Percentiles rank a stretch among this genome's conserved stretches.
These are phyloP conservation scores for Nomada flava DNA, from an alignment of 2,888 invertebrate species.

Conservation along the genomic window DNA sequence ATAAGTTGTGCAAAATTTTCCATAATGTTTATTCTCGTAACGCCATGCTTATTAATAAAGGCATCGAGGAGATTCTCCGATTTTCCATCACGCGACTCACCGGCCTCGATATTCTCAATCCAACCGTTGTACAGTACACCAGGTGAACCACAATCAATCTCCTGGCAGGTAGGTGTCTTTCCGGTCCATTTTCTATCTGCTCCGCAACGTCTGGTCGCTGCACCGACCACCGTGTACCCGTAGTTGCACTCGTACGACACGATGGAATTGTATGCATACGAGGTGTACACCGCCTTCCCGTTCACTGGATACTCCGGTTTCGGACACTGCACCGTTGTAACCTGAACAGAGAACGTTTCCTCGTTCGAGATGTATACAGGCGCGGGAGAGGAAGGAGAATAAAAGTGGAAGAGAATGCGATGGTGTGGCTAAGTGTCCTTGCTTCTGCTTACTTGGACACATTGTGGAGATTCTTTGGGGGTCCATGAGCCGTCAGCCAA, in stretches of 20 bases:
- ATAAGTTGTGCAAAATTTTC: background rate
- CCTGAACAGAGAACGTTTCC: constrained; percentile 82
- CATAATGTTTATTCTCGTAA: constrained; percentile 34
- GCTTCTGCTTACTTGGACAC: constrained; percentile 87
- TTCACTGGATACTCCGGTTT: constrained; percentile 96
- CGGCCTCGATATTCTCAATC: constrained; percentile 93
- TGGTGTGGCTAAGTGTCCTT: background rate
- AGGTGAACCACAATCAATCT: constrained; percentile 98
- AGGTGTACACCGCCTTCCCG: constrained; percentile 96
- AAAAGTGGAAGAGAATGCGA: background rate
- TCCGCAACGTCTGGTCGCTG: constrained; percentile 95
- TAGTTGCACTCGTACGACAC: constrained; percentile 98
- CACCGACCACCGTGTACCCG: constrained; percentile 96
- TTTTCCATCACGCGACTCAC: constrained; percentile 68
- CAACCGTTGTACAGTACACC: constrained; percentile 98
- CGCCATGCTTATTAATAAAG: constrained; percentile 39
- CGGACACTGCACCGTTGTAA: constrained; percentile 97
- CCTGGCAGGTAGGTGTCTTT: constrained; percentile 95
- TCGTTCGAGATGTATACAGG: background rate
- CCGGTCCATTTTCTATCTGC: constrained; percentile 98
- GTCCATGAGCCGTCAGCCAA: constrained; percentile 97
- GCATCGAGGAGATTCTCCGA: background rate
- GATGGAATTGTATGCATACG: constrained; percentile 97
- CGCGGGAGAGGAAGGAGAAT: background rate
- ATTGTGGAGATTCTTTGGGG: constrained; percentile 95